Evolutionary conservation across 1,140 invertebrate species (phyloP).

Genomic region (Araneus ventricosus): DNA sequence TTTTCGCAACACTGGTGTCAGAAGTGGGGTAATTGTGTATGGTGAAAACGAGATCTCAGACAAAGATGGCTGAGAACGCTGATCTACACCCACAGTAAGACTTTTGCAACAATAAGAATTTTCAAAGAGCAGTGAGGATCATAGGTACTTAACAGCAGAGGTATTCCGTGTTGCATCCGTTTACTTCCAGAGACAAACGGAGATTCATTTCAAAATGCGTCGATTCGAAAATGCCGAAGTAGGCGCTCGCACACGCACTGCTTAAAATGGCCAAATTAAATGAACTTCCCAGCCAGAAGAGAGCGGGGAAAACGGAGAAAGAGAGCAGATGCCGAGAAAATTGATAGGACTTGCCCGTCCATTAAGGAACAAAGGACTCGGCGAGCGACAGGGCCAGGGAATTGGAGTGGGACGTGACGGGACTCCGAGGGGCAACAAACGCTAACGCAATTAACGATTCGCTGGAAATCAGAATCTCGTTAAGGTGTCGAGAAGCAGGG

Average conservation of each 20-base stretch:
- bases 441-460: slow-evolving; percentile 11
- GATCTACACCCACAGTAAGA: no score
- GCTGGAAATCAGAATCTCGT: background rate
- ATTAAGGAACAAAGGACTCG: background rate
- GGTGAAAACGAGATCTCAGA: no score
- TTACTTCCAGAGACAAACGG: background rate
- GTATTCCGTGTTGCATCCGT: no score
- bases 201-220: background rate
- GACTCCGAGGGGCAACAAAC: slow-evolving; percentile 2
- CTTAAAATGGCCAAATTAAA: background rate
- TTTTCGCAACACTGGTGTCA: no score
- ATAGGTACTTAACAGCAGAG: no score
- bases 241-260: no score
- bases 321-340: slow-evolving; percentile 18
- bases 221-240: background rate
- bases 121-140: no score
- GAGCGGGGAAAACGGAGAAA: background rate
- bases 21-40: no score
- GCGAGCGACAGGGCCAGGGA: background rate
- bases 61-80: no score
- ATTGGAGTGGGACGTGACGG: slow-evolving; percentile 9
- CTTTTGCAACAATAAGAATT: no score
- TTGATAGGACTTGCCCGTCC: background rate
- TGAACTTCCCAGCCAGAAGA: background rate
- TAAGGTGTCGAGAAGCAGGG: background rate